phyloP scores from a whole-genome alignment of 2,888 invertebrate species.

The Platerodrilus igneus region DNA sequence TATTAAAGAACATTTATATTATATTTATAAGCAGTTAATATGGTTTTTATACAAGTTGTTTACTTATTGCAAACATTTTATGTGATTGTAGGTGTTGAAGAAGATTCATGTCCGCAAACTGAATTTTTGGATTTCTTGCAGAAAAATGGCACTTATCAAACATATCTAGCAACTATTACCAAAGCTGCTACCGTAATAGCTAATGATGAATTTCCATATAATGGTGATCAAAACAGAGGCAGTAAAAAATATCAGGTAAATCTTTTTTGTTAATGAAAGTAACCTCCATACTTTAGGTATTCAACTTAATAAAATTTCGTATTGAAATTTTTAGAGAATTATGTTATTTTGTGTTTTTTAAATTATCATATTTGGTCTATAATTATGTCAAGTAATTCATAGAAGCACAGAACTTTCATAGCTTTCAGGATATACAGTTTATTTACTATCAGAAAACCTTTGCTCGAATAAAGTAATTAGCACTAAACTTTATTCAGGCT shows the following conservation, averaged over 20 bases:
- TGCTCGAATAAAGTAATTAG: no score
- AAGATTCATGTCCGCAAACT: conserved; percentile 2
- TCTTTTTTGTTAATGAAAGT: not conserved
- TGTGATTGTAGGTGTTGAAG: not conserved
- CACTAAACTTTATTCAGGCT: no score
- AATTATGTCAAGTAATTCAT: no score
- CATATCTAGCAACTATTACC: conserved; percentile 35
- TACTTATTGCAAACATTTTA: not conserved
- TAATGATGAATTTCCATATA: conserved; percentile 30
- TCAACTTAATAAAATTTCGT: no score
- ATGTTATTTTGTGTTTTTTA: conserved; percentile 3
- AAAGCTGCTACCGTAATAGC: conserved; percentile 33
- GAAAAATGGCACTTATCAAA: conserved; percentile 32
- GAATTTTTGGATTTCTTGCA: conserved; percentile 28
- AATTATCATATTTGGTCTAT: no score
- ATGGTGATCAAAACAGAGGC: conserved; percentile 21
- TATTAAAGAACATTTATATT: not conserved
- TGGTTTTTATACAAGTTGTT: conserved; percentile 1
- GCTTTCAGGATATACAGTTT: no score
- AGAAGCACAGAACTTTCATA: no score
- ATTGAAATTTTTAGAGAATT: not conserved
- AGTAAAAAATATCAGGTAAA: conserved; percentile 27
- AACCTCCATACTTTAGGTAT: conserved; percentile 1
- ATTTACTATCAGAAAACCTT: no score
- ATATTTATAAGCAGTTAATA: no score